Evolutionary conservation across 2,797 vertebrate genomes (phyloP), one percentile per base, ranked within the genome.

Genomic region (Sandelia bainsii): DNA sequence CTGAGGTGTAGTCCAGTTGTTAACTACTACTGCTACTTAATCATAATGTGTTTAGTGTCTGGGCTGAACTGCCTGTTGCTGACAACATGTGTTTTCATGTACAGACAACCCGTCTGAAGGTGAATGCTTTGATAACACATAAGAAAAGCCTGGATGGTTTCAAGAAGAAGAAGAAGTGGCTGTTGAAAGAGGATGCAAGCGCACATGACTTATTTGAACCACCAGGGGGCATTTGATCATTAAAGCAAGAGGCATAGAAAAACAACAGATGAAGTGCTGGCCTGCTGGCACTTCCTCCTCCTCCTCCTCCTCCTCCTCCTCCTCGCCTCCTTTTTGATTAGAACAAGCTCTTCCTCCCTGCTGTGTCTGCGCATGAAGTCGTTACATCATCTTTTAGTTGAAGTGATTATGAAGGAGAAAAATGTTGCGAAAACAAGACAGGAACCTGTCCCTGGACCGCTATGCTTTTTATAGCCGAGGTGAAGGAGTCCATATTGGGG

Each of bases 211-310:
- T 8, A 8, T 65, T 53, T 62, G 37, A 72, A 58, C 90, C 91
- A 91, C 86, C 76, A 89, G 89, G 69, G 85, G 90, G 89, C 85
- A 75, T 91, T 70, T 89, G 78, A 82, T 81, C 80, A 88, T 83
- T 71, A 81, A 79, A 74, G 80, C 87, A 84, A 48, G 40, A 80
- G 66, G 56, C 75, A 27, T 1, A 67, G 63, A 12, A 72, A 60
- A 82, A 77, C 72, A 80, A 62, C 79, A 83, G 79, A 75, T 39
- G 64, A 82, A 76, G 32, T 67, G 51, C 69, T 72, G 58, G 44
- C 74, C 82, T 77, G 50, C 72, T 68, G 72, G 83, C 78, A n/a
- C 64, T 69, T 84, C 75, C 82, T 75, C 46, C 59, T 64, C 61
- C 34, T 32, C 8, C 60, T 64, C 61, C 34, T 32, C 8, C 60